phyloP scores from a whole-genome alignment of 2,113 vertebrate genomes.

The Aptenodytes patagonicus region DNA sequence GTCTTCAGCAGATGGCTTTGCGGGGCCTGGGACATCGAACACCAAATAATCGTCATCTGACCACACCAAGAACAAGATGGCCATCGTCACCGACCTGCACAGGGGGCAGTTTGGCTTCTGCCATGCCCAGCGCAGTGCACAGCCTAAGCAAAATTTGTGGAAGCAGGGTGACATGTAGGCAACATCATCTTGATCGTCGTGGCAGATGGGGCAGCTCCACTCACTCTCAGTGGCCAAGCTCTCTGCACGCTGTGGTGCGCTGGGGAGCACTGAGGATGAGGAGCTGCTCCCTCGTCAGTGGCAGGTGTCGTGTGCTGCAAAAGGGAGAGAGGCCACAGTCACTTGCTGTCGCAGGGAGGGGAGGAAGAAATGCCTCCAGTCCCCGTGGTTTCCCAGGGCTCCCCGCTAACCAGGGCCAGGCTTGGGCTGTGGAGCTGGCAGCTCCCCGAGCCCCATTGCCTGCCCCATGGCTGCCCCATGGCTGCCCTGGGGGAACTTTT shows the following conservation, averaged over 20 bases:
- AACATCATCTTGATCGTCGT: accelerated
- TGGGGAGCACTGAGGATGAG: not conserved
- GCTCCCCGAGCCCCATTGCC: not conserved
- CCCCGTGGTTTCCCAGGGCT: too few species aligned
- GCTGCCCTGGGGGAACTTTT: not conserved
- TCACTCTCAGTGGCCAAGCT: not conserved
- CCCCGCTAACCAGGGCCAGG: too few species aligned
- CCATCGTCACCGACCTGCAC: accelerated
- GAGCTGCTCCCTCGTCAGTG: not conserved
- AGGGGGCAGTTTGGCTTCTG: not conserved
- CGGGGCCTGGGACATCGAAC: accelerated
- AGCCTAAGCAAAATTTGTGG: not conserved
- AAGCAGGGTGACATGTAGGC: not conserved
- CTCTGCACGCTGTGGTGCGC: not conserved
- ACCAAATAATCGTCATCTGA: accelerated
- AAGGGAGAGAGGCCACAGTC: not conserved
- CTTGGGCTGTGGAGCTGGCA: too few species aligned
- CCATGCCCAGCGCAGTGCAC: not conserved
- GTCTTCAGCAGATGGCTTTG: too few species aligned
- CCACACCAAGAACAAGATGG: not conserved
- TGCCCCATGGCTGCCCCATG: accelerated
- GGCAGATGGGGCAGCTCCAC: not conserved
- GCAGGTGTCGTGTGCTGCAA: not conserved
- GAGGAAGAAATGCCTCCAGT: not conserved
- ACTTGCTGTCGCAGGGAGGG: not conserved